Conservation (phyloP, 1,140 invertebrate species). For the Pristionchus pacificus region DNA sequence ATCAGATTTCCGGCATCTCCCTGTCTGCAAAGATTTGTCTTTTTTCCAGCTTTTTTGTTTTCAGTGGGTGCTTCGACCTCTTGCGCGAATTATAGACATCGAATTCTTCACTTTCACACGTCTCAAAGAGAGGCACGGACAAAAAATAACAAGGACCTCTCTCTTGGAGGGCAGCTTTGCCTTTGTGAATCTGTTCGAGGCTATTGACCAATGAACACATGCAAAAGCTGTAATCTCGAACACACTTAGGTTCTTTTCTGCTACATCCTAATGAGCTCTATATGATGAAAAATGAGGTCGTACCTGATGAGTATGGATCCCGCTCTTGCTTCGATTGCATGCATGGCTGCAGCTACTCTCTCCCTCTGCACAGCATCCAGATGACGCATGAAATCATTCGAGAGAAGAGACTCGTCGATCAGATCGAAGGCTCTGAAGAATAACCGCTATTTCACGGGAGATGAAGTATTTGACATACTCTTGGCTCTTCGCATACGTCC, state of each 20-base stretch:
- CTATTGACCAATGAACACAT: too few relatives aligned
- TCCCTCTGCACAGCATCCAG: slow-evolving; percentile 23
- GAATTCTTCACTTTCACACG: background rate
- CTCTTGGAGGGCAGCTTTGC: background rate
- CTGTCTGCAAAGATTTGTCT: slow-evolving; percentile 83
- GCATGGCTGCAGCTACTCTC: slow-evolving; percentile 27
- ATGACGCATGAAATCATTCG: slow-evolving; percentile 25
- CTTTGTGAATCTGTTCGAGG: background rate
- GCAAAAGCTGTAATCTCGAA: too few relatives aligned
- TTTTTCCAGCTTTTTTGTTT: slow-evolving; percentile 63
- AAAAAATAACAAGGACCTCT: background rate
- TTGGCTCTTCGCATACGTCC: slow-evolving; percentile 23
- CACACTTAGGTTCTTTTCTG: too few relatives aligned
- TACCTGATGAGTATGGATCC: background rate
- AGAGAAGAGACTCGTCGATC: slow-evolving; percentile 20
- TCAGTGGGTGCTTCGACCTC: background rate
- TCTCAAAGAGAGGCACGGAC: background rate
- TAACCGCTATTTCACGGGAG: background rate
- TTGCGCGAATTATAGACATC: background rate
- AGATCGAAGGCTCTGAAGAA: slow-evolving; percentile 22
- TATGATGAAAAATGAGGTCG: too few relatives aligned
- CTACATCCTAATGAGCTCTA: too few relatives aligned
- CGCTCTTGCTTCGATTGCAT: slow-evolving; percentile 16
- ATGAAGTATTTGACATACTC: slow-evolving; percentile 17
- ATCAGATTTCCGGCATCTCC: slow-evolving; percentile 94